Evolutionary conservation across 2,113 vertebrate species (phyloP).

Genomic region (Pleuronectes platessa): DNA sequence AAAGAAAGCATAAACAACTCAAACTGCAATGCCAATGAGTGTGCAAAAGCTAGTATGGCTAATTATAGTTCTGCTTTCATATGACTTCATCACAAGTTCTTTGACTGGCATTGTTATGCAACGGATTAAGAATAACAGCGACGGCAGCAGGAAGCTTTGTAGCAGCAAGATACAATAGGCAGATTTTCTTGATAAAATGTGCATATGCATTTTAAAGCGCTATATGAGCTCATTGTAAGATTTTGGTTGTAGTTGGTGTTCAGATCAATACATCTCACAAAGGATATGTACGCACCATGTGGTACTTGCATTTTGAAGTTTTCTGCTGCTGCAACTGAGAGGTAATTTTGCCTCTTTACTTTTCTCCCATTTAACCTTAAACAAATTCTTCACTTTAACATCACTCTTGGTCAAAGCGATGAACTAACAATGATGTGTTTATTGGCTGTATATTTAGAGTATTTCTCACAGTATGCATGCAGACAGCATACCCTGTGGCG

Average conservation of each 20-base stretch:
- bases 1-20: slow-evolving; percentile 45
- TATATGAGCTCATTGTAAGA: not conserved
- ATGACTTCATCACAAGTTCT: slow-evolving; percentile 56
- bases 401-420: too few relatives aligned
- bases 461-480: too few relatives aligned
- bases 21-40: slow-evolving; percentile 31
- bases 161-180: slow-evolving; percentile 24
- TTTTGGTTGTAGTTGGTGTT: not conserved
- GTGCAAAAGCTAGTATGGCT: slow-evolving; percentile 46
- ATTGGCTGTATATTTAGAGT: too few relatives aligned
- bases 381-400: too few relatives aligned
- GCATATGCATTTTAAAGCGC: not conserved
- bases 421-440: too few relatives aligned
- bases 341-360: too few relatives aligned
- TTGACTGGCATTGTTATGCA: slow-evolving; percentile 59
- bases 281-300: not conserved
- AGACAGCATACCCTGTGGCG: too few relatives aligned
- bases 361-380: too few relatives aligned
- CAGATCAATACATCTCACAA: not conserved
- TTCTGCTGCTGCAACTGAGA: not conserved
- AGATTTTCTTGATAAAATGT: slow-evolving; percentile 4
- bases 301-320: not conserved
- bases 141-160: slow-evolving; percentile 25
- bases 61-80: slow-evolving; percentile 68
- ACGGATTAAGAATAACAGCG: slow-evolving; percentile 48